phyloP scores from a whole-genome alignment of 2,888 invertebrate genomes.

The Parnassius apollo region DNA sequence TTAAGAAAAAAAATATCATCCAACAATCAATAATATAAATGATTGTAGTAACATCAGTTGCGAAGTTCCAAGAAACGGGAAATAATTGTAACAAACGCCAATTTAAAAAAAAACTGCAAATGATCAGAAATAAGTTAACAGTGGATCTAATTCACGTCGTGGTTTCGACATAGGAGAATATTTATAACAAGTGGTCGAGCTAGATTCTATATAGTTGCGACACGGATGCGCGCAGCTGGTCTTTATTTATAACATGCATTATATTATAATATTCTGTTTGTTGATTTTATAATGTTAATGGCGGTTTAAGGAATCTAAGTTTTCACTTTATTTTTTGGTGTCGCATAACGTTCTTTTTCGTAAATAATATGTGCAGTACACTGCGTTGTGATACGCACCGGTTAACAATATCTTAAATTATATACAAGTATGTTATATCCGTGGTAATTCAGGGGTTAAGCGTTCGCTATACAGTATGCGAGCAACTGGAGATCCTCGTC shows the following conservation, averaged over 20 bases:
- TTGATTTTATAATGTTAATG: not conserved
- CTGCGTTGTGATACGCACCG: no score
- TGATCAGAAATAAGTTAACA: slow-evolving; percentile 10
- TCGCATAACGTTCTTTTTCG: no score
- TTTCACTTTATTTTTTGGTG: no score
- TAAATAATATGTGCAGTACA: no score
- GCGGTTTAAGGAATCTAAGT: not conserved
- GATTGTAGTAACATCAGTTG: not conserved
- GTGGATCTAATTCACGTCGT: slow-evolving; percentile 11
- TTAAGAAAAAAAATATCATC: no score
- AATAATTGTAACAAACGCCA: slow-evolving; percentile 1
- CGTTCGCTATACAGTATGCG: no score
- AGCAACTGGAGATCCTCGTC: no score
- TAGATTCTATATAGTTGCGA: slow-evolving; percentile 1
- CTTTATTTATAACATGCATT: not conserved
- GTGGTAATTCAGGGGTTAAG: no score
- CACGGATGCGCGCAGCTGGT: not conserved
- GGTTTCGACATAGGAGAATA: slow-evolving; percentile 19
- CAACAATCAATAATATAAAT: no score
- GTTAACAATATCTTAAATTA: no score
- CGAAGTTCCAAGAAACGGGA: not conserved
- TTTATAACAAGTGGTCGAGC: slow-evolving; percentile 6
- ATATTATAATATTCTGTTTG: no score
- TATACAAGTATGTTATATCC: no score
- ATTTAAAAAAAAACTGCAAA: slow-evolving; percentile 14